Evolutionary conservation across 1,140 invertebrate species (phyloP).

Genomic region (Halictus rubicundus): DNA sequence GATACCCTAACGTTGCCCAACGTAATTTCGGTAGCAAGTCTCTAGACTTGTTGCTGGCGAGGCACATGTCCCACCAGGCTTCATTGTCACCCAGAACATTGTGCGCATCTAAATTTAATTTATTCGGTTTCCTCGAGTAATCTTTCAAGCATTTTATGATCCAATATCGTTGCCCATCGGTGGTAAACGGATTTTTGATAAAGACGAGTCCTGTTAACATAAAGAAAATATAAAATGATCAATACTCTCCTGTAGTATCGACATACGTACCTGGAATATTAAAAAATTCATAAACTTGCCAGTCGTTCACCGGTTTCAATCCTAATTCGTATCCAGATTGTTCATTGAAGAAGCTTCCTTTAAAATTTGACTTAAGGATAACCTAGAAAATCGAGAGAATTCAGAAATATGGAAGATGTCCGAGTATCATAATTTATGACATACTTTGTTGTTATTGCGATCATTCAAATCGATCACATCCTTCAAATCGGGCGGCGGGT

Average conservation of each 20-base stretch:
- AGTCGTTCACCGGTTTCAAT: constrained; percentile 79
- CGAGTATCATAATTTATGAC: constrained; percentile 14
- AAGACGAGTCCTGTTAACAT: constrained; percentile 85
- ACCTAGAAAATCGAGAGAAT: constrained; percentile 65
- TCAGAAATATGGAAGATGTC: neutral
- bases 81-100: constrained; percentile 74
- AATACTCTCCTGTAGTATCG: neutral
- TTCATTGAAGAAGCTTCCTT: constrained; percentile 24
- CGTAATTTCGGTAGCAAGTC: constrained; percentile 85
- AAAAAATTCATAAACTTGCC: constrained; percentile 82
- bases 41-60: constrained; percentile 51
- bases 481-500: constrained; percentile 77
- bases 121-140: constrained; percentile 89
- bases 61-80: constrained; percentile 80
- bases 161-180: constrained; percentile 90
- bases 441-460: constrained; percentile 54
- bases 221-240: neutral
- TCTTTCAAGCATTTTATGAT: constrained; percentile 88
- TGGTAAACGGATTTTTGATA: constrained; percentile 92
- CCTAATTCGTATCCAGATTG: constrained; percentile 70
- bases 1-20: constrained; percentile 96
- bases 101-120: constrained; percentile 87
- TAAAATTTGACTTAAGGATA: constrained; percentile 49
- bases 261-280: constrained; percentile 80
- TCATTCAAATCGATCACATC: constrained; percentile 80